Percentiles rank a stretch among this genome's conserved stretches.
Conservation (phyloP, 2,797 vertebrate species). For the Serranus cabrilla region DNA sequence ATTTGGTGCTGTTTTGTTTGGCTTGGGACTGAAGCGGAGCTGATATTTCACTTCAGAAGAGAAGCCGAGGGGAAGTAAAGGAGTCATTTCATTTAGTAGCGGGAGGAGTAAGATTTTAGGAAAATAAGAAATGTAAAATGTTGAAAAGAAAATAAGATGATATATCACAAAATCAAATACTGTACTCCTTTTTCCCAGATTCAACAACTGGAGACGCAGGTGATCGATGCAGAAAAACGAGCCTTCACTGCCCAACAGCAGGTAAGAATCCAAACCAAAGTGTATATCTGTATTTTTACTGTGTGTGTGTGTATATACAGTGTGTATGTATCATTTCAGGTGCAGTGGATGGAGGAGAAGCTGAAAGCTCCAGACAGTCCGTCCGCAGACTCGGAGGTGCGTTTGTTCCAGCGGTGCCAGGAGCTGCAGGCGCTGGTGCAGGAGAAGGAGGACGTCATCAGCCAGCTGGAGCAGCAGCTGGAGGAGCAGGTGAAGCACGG, state of each 20-base stretch:
- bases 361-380: conserved; percentile 92
- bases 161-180: background rate
- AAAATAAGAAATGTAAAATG: background rate
- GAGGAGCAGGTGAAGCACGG: conserved; percentile 91
- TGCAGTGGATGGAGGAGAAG: conserved; percentile 98
- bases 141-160: too few relatives aligned
- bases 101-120: background rate
- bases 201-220: conserved; percentile 95
- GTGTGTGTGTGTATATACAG: background rate
- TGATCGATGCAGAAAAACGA: conserved; percentile 92
- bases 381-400: conserved; percentile 91
- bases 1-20: conserved; percentile 61
- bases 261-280: conserved; percentile 77
- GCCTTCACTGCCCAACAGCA: conserved; percentile 94
- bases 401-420: conserved; percentile 92
- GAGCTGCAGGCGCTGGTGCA: conserved; percentile 91
- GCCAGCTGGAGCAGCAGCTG: conserved; percentile 92
- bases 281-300: background rate
- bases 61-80: conserved; percentile 11
- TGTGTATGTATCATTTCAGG: conserved; percentile 76
- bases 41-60: conserved; percentile 37
- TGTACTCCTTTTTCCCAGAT: conserved; percentile 84
- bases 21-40: conserved; percentile 9
- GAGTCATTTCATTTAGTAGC: background rate
- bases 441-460: conserved; percentile 93